Conservation (phyloP, 2,113 vertebrate genomes). For the Callorhinus ursinus region DNA sequence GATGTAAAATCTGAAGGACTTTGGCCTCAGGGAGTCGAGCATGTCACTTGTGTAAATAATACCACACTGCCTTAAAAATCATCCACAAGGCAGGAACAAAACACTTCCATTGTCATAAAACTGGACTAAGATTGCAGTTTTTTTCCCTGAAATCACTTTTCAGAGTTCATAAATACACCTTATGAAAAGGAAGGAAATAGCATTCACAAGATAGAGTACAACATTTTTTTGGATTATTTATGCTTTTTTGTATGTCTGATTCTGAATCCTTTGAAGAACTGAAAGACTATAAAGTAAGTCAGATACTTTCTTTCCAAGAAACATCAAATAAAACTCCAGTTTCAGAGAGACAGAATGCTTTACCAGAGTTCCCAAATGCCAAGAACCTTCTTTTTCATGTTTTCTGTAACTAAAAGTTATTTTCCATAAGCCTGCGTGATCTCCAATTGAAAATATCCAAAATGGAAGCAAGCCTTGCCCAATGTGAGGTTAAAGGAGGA, state of each 20-base stretch:
- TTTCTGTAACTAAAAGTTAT: not conserved
- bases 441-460: not conserved
- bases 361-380: not conserved
- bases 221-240: not conserved
- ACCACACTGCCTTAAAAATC: not conserved
- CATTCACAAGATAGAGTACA: not conserved
- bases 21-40: not conserved
- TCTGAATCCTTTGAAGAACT: conserved; percentile 55
- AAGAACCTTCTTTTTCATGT: not conserved
- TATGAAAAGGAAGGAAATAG: not conserved
- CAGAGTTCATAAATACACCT: not conserved
- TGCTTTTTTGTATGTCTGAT: not conserved
- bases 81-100: not conserved
- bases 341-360: conserved; percentile 40
- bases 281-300: conserved; percentile 45
- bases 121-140: not conserved
- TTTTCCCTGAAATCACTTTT: not conserved
- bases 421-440: not conserved
- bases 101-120: not conserved
- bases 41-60: not conserved
- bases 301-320: conserved; percentile 57
- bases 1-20: not conserved
- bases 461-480: not conserved
- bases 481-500: fast-evolving
- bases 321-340: conserved; percentile 35